phyloP scores from a whole-genome alignment of 2,888 invertebrate species.

The Phaonia tiefii region DNA sequence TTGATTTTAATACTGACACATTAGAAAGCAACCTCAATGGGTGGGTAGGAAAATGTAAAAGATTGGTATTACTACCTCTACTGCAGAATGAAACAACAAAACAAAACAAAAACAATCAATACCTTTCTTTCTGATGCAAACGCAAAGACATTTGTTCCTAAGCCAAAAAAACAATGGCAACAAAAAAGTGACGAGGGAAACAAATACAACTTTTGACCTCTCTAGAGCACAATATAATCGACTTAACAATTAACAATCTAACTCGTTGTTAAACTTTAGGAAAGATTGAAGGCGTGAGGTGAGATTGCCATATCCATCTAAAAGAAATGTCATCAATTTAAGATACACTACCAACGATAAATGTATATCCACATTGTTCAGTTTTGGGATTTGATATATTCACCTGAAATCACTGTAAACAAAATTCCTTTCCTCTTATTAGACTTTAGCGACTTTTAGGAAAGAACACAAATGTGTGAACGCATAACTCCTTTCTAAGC shows the following conservation, averaged over 20 bases:
- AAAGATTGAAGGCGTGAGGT: not conserved
- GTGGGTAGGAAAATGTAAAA: constrained; percentile 21
- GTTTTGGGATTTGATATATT: no score
- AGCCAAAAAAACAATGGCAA: not conserved
- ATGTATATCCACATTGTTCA: constrained; percentile 11
- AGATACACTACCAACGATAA: not conserved
- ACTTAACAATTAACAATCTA: constrained; percentile 34
- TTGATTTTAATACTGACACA: constrained; percentile 64
- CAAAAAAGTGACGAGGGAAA: constrained; percentile 33
- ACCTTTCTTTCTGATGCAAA: not conserved
- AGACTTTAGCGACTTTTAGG: not conserved
- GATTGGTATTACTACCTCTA: constrained; percentile 47
- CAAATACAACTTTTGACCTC: constrained; percentile 51
- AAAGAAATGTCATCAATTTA: constrained; percentile 55
- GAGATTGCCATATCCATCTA: constrained; percentile 9
- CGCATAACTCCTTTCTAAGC: constrained; percentile 26
- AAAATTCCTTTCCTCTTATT: constrained; percentile 32
- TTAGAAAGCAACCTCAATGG: constrained; percentile 41
- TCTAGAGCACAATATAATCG: constrained; percentile 53
- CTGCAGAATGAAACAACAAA: constrained; percentile 21
- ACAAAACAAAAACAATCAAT: constrained; percentile 22
- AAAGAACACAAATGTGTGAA: not conserved
- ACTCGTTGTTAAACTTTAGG: constrained; percentile 35
- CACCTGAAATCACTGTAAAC: no score
- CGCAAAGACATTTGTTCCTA: not conserved